Conservation (phyloP, 1,140 invertebrate species). For the Eupristina koningsbergeri region DNA sequence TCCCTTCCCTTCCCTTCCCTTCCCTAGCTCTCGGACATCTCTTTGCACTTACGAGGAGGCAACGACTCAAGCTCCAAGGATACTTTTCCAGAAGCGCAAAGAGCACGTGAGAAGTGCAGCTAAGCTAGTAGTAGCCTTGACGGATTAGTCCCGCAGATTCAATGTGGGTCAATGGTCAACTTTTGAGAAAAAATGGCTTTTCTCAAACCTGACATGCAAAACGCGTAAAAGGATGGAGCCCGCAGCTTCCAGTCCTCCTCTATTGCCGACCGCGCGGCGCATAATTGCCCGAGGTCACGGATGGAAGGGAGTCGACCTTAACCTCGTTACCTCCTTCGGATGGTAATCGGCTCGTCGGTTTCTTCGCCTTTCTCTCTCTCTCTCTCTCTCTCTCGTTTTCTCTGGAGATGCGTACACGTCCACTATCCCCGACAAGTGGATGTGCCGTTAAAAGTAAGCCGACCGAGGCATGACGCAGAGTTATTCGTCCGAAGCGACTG, state of each 20-base stretch:
- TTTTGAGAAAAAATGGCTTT: not conserved
- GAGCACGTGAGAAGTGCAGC: slow-evolving; percentile 8
- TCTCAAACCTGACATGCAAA: slow-evolving; percentile 27
- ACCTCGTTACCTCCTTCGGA: slow-evolving; percentile 61
- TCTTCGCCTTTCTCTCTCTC: not conserved
- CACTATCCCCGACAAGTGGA: slow-evolving; percentile 56
- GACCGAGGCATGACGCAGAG: slow-evolving; percentile 41
- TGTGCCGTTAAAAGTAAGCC: slow-evolving; percentile 43
- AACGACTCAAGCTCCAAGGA: slow-evolving; percentile 50
- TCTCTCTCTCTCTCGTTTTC: not conserved
- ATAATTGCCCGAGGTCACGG: slow-evolving; percentile 53
- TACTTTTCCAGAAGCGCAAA: slow-evolving; percentile 45
- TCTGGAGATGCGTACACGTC: not conserved
- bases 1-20: not conserved
- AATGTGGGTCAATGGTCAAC: slow-evolving; percentile 56
- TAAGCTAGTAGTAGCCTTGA: not conserved
- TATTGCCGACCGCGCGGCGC: slow-evolving; percentile 44
- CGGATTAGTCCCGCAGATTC: slow-evolving; percentile 53
- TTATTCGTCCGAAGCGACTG: slow-evolving; percentile 16
- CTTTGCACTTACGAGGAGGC: slow-evolving; percentile 60
- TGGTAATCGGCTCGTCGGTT: slow-evolving; percentile 24
- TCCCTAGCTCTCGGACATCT: slow-evolving; percentile 54
- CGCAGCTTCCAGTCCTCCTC: not conserved
- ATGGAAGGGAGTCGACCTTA: slow-evolving; percentile 58
- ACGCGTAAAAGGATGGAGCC: slow-evolving; percentile 27